phyloP scores from a whole-genome alignment of 1,140 invertebrate genomes.

The Tetramorium alpestre region DNA sequence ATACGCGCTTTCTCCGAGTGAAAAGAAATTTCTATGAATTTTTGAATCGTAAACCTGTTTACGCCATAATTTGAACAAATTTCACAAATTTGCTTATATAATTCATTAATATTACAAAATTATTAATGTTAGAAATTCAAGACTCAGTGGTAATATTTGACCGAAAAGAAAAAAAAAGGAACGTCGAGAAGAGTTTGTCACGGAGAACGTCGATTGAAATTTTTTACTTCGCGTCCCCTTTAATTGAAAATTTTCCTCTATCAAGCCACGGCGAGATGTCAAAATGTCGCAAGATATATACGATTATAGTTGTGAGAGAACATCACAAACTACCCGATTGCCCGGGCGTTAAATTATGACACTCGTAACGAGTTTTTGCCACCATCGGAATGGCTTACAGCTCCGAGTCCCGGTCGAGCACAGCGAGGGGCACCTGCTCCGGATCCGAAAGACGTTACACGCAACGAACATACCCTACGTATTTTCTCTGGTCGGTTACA shows the following conservation, averaged over 20 bases:
- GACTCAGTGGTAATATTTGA: background rate
- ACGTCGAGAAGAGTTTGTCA: background rate
- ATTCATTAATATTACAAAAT: background rate
- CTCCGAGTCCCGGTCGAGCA: constrained; percentile 33
- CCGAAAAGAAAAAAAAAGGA: background rate
- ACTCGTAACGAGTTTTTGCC: constrained; percentile 48
- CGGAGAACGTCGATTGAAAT: background rate
- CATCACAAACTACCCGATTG: constrained; percentile 1
- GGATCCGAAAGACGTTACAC: constrained; percentile 65
- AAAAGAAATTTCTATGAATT: constrained; percentile 11
- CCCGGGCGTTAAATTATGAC: constrained; percentile 47
- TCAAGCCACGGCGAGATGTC: background rate
- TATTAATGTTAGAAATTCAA: background rate
- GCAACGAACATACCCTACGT: constrained; percentile 65
- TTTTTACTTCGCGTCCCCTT: background rate
- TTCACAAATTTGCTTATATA: background rate
- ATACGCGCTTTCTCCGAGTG: background rate
- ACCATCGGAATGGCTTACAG: constrained; percentile 36
- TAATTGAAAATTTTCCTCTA: background rate
- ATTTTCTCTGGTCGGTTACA: constrained; percentile 73
- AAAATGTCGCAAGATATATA: background rate
- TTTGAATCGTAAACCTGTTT: background rate
- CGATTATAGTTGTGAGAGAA: background rate
- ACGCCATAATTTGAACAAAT: background rate
- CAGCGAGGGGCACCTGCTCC: constrained; percentile 70